Conservation (phyloP, 2,888 invertebrate genomes). For the Agonopterix arenella region DNA sequence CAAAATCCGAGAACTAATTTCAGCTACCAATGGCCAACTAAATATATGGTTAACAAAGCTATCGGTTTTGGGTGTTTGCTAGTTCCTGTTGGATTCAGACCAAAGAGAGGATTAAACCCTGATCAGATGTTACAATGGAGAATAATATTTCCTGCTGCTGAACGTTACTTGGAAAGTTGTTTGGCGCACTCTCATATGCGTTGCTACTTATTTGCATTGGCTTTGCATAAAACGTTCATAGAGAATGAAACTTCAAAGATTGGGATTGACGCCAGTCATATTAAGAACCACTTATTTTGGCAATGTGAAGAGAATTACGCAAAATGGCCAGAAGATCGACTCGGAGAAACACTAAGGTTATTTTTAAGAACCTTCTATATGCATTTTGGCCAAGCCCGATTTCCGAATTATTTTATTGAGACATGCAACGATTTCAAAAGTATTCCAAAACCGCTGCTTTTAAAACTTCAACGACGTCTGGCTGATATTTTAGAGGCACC, state of each 20-base stretch:
- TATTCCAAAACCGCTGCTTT: constrained; percentile 79
- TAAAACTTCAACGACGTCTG: constrained; percentile 80
- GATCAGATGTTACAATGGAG: constrained; percentile 86
- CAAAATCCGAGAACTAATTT: constrained; percentile 76
- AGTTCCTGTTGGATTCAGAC: constrained; percentile 82
- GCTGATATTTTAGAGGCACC: constrained; percentile 84
- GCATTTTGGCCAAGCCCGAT: constrained; percentile 75
- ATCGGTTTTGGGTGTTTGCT: constrained; percentile 81
- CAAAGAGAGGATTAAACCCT: constrained; percentile 78
- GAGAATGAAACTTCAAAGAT: constrained; percentile 79
- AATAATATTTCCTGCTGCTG: constrained; percentile 85
- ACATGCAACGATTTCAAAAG: constrained; percentile 85
- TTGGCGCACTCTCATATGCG: constrained; percentile 84
- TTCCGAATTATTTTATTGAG: constrained; percentile 85
- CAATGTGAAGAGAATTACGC: constrained; percentile 84
- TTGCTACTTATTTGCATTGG: constrained; percentile 81
- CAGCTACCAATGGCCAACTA: constrained; percentile 82
- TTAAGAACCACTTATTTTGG: constrained; percentile 86
- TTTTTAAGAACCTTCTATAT: constrained; percentile 80
- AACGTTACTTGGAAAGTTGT: constrained; percentile 83
- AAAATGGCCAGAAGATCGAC: constrained; percentile 84
- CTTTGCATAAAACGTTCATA: constrained; percentile 84
- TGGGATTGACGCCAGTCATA: constrained; percentile 82
- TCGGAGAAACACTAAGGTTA: constrained; percentile 81
- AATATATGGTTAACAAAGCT: constrained; percentile 80